A percentile compares a stretch with the other conserved stretches of the same genome.
These are phyloP conservation scores for Acropternis orthonyx DNA, from an alignment of 2,797 vertebrate species.

Conservation along the genomic window DNA sequence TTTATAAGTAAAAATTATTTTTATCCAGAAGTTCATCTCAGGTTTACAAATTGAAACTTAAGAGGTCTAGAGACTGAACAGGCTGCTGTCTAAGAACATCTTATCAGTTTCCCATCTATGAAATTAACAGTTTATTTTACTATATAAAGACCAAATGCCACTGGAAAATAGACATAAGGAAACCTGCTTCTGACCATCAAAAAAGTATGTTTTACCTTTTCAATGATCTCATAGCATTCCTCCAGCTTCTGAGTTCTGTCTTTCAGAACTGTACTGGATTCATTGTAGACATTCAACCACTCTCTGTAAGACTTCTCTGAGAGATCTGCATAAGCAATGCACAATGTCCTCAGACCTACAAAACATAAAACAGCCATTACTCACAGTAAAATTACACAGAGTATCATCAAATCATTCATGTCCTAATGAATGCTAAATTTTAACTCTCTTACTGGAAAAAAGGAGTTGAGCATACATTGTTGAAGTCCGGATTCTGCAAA, in stretches of 20 bases:
- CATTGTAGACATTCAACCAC: slow-evolving; percentile 89
- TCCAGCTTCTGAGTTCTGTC: slow-evolving; percentile 90
- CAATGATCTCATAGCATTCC: slow-evolving; percentile 94
- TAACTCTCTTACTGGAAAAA: background rate
- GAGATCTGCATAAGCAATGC: slow-evolving; percentile 93
- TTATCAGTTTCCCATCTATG: background rate
- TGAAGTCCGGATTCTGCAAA: background rate
- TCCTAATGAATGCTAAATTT: rapidly evolving
- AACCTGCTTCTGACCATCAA: background rate
- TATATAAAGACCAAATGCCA: background rate
- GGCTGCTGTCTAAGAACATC: background rate
- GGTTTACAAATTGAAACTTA: background rate
- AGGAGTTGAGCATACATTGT: background rate
- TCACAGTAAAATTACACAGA: background rate
- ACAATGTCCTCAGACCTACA: slow-evolving; percentile 90
- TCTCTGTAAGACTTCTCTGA: slow-evolving; percentile 87
- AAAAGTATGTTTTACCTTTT: slow-evolving; percentile 81
- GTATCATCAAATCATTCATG: background rate
- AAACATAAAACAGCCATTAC: background rate
- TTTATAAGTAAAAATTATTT: background rate
- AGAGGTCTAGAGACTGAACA: background rate
- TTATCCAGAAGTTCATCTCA: rapidly evolving
- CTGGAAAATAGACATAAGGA: background rate
- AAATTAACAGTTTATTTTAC: background rate
- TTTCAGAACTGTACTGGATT: slow-evolving; percentile 87